Evolutionary conservation across 2,888 invertebrate genomes (phyloP).

Genomic region (Entomobrya multifasciata): DNA sequence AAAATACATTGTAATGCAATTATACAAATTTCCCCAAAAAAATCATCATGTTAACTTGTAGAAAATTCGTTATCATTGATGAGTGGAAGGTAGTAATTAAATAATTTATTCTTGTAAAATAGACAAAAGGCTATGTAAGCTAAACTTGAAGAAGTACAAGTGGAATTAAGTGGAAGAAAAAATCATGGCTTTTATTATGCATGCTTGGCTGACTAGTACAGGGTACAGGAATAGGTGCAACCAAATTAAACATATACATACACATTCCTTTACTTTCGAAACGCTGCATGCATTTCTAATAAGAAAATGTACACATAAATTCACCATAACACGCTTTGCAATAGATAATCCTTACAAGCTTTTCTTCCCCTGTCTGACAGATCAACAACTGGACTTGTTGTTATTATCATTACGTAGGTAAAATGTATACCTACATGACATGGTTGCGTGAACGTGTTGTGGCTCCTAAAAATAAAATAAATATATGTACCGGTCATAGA

Average conservation of each 20-base stretch:
- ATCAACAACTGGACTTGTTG: conserved; percentile 31
- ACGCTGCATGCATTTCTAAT: not conserved
- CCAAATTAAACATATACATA: not conserved
- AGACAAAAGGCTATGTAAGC: not conserved
- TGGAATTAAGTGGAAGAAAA: no score
- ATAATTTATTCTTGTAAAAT: not conserved
- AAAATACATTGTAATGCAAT: not conserved
- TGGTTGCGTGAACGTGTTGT: conserved; percentile 24
- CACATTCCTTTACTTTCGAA: not conserved
- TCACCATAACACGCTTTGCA: no score
- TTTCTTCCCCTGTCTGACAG: conserved; percentile 28
- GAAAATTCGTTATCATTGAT: conserved; percentile 16
- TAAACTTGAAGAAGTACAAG: not conserved
- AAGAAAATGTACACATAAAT: not conserved
- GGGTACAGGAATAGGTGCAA: not conserved
- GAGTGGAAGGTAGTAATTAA: conserved; percentile 22
- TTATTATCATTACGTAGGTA: conserved; percentile 16
- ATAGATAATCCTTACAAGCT: no score
- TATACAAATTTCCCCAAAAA: not conserved
- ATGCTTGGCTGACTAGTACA: not conserved
- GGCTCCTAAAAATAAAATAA: conserved; percentile 44
- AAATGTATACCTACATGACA: not conserved
- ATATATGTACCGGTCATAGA: conserved; percentile 54
- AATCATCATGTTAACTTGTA: not conserved
- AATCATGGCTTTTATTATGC: no score